Conservation (phyloP, 2,888 invertebrate genomes). For the Sisyra nigra region DNA sequence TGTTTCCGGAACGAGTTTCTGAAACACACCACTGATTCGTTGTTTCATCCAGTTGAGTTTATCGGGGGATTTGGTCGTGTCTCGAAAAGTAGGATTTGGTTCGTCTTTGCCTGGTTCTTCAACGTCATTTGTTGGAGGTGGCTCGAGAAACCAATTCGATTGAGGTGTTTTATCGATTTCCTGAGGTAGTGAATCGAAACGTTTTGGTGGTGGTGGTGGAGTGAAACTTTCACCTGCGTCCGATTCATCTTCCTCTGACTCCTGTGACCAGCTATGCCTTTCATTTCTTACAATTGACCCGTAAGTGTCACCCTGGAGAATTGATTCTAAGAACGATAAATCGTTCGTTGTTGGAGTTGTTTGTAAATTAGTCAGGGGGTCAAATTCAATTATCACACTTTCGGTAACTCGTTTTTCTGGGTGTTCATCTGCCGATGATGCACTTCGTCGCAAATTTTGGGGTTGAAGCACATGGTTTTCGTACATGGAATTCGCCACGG, state of each 20-base stretch:
- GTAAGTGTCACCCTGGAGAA: slow-evolving; percentile 52
- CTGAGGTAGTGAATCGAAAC: slow-evolving; percentile 44
- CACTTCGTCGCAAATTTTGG: slow-evolving; percentile 18
- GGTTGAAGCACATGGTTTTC: slow-evolving; percentile 26
- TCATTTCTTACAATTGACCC: slow-evolving; percentile 35
- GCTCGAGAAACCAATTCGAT: slow-evolving; percentile 1
- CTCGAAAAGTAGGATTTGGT: slow-evolving; percentile 20
- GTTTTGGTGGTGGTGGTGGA: slow-evolving; percentile 44
- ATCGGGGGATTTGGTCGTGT: slow-evolving; percentile 2
- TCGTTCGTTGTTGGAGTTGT: slow-evolving; percentile 34
- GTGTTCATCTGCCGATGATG: slow-evolving; percentile 15
- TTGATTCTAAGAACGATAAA: slow-evolving; percentile 43
- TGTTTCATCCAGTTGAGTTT: slow-evolving; percentile 11
- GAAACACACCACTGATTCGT: slow-evolving; percentile 25
- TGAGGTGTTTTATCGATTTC: slow-evolving; percentile 22
- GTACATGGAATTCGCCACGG: slow-evolving; percentile 27
- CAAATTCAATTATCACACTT: slow-evolving; percentile 58
- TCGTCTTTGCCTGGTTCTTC: slow-evolving; percentile 13
- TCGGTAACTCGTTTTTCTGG: slow-evolving; percentile 23
- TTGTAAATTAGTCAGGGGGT: slow-evolving; percentile 28
- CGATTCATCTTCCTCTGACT: slow-evolving; percentile 29
- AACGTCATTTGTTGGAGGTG: too few relatives aligned
- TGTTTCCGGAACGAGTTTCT: slow-evolving; percentile 33
- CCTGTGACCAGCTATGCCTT: slow-evolving; percentile 29
- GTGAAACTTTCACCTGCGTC: slow-evolving; percentile 30